Base-by-base conservation (phyloP, 2,113 vertebrate species). In the Electrona antarctica region DNA sequence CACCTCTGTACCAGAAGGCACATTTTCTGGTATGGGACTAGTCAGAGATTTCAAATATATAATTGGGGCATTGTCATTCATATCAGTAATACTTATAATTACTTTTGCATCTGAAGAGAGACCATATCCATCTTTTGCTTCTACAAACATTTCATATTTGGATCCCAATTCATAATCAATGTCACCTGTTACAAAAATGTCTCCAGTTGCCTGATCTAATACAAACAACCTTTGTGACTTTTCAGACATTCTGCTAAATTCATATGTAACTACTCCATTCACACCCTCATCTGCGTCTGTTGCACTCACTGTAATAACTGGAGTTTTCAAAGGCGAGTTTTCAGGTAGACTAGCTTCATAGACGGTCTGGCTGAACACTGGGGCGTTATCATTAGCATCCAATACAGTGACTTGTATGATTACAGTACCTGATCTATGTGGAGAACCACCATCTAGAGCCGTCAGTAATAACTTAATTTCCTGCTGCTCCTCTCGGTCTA, bases 41-140 rank as follows among this genome's bases (percentile, higher is more conserved):
- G 84, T 87, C 4, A 92, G 70, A 7, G 92, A 92, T 9, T 88
- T 91, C 6, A 93, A 14, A 3, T 67, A 73, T 46, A 94, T 80
- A 51, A 86, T 80, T 2, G 93, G 93, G 0, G 77, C 80, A 66
- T 94, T 94, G 49, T 94, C 93, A 73, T 94, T 94, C 9, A 92
- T 73, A 66, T 95, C 92, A 50, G 78, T 73, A 3, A 92, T 73
- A 33, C 87, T 80, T 52, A 93, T 74, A 9, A 93, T 15, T 7
- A 94, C 77, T 70, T 90, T 93, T 2, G 87, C 82, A 74, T 89
- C 83, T 2, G 92, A 91, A 0, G 81, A 73, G 0, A 94, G 79
- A 7, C 91, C 91, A 13, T 86, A 75, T 0, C 79, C 78, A 71
- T 96, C 95, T 71, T 89, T 88, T 8, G 91, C 93, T 69, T 90